These are phyloP conservation scores for Brachystomella parvula DNA, from an alignment of 1,140 invertebrate species.

Conservation along the genomic window DNA sequence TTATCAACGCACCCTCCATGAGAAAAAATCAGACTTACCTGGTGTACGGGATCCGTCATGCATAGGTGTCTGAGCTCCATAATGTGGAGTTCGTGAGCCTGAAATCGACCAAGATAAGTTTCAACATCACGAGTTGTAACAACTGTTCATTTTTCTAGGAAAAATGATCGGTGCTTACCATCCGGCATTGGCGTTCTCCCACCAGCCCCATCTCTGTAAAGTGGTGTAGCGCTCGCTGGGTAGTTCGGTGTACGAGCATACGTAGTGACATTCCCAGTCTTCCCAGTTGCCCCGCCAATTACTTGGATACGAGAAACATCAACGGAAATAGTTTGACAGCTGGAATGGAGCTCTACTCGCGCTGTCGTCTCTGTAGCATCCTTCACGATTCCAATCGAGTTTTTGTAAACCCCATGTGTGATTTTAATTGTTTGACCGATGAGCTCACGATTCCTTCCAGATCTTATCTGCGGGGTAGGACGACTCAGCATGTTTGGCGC, in stretches of 20 bases:
- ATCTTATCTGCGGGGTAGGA: constrained; percentile 39
- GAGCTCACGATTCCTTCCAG: constrained; percentile 75
- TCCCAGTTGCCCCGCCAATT: constrained; percentile 57
- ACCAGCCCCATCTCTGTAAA: constrained; percentile 73
- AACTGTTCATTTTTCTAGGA: constrained; percentile 7
- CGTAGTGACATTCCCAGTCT: constrained; percentile 52
- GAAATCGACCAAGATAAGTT: constrained; percentile 42
- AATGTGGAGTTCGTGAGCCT: constrained; percentile 83
- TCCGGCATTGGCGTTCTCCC: constrained; percentile 86
- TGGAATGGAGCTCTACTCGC: constrained; percentile 90
- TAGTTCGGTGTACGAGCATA: constrained; percentile 77
- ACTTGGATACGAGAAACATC: constrained; percentile 79
- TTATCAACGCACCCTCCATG: too few species aligned
- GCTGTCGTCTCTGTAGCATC: constrained; percentile 92
- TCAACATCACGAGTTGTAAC: constrained; percentile 4
- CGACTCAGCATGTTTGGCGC: constrained; percentile 33
- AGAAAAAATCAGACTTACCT: too few species aligned
- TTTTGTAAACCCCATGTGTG: constrained; percentile 93
- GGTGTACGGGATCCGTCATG: constrained; percentile 85
- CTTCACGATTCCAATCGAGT: constrained; percentile 72
- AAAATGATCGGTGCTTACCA: constrained; percentile 43
- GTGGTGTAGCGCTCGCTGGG: constrained; percentile 68
- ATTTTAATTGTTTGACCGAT: constrained; percentile 98
- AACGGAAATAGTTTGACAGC: constrained; percentile 94
- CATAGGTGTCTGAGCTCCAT: constrained; percentile 81